Base-by-base conservation (phyloP, 2,797 vertebrate genomes). In the Clarias laeviceps region DNA sequence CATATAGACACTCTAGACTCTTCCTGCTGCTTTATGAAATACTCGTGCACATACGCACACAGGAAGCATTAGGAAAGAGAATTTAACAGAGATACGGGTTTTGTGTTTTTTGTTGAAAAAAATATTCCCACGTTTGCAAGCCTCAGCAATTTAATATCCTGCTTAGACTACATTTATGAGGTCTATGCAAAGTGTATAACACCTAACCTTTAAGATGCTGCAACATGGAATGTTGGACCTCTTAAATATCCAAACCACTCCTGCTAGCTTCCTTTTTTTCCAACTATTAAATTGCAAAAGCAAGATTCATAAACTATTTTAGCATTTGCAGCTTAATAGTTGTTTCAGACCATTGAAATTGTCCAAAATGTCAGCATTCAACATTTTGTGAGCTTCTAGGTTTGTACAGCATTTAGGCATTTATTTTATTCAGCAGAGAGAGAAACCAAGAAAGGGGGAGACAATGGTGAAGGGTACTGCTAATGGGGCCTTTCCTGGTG, bases 401-500 rank as follows among this genome's bases (percentile, higher is more conserved):
- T 81, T 54, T 73, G 6, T 20, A 34, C 24, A 68, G 15, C 24
- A 6, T 64, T 76, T 85, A 65, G 59, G 62, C 3, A 59, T 76
- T 85, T 77, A 45, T 73, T 17, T 61, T 20, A 40, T 62, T 83
- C 37, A 15, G 32, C 9, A 4, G 11, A 57, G 4, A 62, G 45
- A 59, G 59, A 57, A 20, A 37, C 18, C 61, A 29, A 76, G 50
- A 29, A 27, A 32, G 89, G 90, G 54, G 24, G 18, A 37, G 76
- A 93, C 78, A 77, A 56, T 29, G 29, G 56, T n/a, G 32, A 57
- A 76, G 57, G 61, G 17, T 82, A 34, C 66, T 82, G 34, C 90
- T 90, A 92, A 93, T 94, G 37, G 64, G 65, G 65, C 64, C 15
- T 62, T 94, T 93, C 91, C 92, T 93, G 91, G 91, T 93, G 84